phyloP scores from a whole-genome alignment of 1,140 invertebrate genomes.

The Drosophila repleta region DNA sequence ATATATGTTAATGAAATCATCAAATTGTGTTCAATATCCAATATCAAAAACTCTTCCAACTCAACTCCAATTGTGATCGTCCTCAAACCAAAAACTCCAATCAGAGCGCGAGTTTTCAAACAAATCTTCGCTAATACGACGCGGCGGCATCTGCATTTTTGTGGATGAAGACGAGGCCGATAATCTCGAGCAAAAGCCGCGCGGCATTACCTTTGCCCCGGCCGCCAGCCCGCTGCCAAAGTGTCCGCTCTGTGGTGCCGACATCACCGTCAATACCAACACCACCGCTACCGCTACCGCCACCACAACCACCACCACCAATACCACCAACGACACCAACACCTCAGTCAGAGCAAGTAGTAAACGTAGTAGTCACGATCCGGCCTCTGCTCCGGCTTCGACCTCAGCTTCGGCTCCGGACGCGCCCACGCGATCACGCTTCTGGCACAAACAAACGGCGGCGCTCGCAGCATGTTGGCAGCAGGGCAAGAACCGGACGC shows the following conservation, averaged over 20 bases:
- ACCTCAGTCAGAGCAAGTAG: slow-evolving; percentile 59
- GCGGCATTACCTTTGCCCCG: slow-evolving; percentile 67
- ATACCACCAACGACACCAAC: slow-evolving; percentile 23
- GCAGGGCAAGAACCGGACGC: slow-evolving; percentile 73
- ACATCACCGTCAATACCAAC: slow-evolving; percentile 52
- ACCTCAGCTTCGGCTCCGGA: slow-evolving; percentile 14
- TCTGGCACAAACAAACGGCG: slow-evolving; percentile 74
- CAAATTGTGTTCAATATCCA: slow-evolving; percentile 63
- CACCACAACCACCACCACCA: slow-evolving; percentile 22
- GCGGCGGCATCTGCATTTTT: slow-evolving; percentile 83
- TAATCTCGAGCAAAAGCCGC: slow-evolving; percentile 62
- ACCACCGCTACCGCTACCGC: slow-evolving; percentile 44
- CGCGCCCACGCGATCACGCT: slow-evolving; percentile 56
- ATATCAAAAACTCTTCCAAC: slow-evolving; percentile 45
- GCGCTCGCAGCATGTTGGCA: slow-evolving; percentile 71
- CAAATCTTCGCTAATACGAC: slow-evolving; percentile 81
- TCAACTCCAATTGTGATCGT: slow-evolving; percentile 53
- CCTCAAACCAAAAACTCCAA: slow-evolving; percentile 44
- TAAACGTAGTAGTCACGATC: slow-evolving; percentile 70
- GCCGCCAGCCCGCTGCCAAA: slow-evolving; percentile 66
- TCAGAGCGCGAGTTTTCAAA: slow-evolving; percentile 73
- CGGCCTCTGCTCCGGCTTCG: slow-evolving; percentile 16
- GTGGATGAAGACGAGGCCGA: slow-evolving; percentile 82
- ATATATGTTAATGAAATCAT: slow-evolving; percentile 61
- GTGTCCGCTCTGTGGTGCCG: slow-evolving; percentile 76